phyloP scores from a whole-genome alignment of 2,113 vertebrate species.

The Chrysochloris asiatica region DNA sequence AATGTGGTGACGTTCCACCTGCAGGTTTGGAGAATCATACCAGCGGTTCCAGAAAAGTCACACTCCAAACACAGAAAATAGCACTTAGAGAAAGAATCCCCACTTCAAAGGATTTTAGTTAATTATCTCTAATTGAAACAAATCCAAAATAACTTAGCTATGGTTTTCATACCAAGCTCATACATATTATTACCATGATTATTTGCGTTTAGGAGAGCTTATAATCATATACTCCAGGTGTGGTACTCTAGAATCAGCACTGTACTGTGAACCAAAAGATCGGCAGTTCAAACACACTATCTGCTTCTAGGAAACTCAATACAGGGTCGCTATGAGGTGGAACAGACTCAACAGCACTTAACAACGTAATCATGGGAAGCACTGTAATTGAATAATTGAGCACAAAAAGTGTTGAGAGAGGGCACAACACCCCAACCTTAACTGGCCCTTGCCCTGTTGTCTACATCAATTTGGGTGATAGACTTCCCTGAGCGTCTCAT shows the following conservation, averaged over 20 bases:
- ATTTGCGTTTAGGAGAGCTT: background rate
- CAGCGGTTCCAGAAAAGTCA: background rate
- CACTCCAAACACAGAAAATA: constrained; percentile 12
- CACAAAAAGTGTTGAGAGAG: background rate
- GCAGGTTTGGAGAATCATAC: background rate
- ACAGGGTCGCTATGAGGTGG: too few relatives aligned
- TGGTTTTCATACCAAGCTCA: background rate
- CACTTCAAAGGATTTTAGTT: background rate
- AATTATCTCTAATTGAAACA: background rate
- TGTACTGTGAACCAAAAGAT: too few relatives aligned
- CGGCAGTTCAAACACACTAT: too few relatives aligned
- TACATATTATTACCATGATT: constrained; percentile 11
- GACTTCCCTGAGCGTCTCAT: background rate
- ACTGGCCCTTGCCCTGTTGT: background rate
- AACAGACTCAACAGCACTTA: too few relatives aligned
- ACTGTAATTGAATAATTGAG: background rate
- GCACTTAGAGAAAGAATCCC: constrained; percentile 3
- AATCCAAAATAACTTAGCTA: constrained; percentile 35
- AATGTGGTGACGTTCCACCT: background rate
- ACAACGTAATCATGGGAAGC: background rate
- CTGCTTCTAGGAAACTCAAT: too few relatives aligned
- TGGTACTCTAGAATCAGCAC: too few relatives aligned
- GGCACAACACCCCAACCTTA: background rate
- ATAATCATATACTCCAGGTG: too few relatives aligned
- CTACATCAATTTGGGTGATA: background rate